Percentiles rank a stretch among this genome's conserved stretches.
phyloP scores from a whole-genome alignment of 2,113 vertebrate genomes.

The Elachura formosa region DNA sequence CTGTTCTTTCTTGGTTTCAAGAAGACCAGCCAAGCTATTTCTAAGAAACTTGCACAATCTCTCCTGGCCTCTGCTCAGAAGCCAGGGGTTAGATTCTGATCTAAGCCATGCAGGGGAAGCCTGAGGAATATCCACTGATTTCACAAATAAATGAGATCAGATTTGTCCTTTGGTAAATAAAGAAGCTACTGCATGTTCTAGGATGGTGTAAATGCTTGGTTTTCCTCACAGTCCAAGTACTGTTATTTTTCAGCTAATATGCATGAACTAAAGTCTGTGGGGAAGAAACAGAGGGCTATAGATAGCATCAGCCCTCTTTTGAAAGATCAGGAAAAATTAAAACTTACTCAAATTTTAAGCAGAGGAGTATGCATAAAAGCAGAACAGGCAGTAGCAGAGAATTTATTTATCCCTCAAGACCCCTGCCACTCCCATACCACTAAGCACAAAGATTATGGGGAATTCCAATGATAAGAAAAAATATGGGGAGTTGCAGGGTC shows the following conservation, averaged over 20 bases:
- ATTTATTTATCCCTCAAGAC: background rate
- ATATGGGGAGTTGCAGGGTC: background rate
- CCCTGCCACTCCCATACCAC: background rate
- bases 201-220: background rate
- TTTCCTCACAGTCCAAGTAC: background rate
- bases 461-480: background rate
- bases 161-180: background rate
- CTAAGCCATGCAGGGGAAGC: background rate
- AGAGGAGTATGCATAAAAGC: background rate
- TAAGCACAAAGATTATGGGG: background rate
- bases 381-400: background rate
- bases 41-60: slow-evolving; percentile 35
- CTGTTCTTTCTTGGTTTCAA: background rate
- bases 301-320: background rate
- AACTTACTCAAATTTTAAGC: background rate
- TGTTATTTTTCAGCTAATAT: background rate
- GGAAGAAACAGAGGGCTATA: slow-evolving; percentile 15
- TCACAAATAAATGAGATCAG: slow-evolving; percentile 5
- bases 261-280: background rate
- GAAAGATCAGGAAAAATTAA: slow-evolving; percentile 2
- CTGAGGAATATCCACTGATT: background rate
- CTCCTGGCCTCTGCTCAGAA: background rate
- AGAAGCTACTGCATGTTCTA: background rate
- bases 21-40: background rate
- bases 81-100: slow-evolving; percentile 22